Evolutionary conservation across 2,888 invertebrate species (phyloP), one percentile per base, ranked within the genome.

Genomic region (Papilio gigon): DNA sequence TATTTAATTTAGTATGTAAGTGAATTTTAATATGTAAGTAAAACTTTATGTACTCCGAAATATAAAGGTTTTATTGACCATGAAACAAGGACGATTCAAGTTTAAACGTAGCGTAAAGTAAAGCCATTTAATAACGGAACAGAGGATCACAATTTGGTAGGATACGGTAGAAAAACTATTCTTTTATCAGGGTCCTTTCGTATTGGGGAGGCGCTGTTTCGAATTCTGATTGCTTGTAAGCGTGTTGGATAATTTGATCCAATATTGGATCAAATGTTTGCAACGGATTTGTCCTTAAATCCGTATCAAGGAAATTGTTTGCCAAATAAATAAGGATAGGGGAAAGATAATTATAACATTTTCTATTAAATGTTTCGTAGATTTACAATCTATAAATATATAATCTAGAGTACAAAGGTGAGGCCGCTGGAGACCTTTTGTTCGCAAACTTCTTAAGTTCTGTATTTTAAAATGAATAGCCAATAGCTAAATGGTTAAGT

Each of bases 121-220:
- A 11, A 11, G 63, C 61, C 40, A 33, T 67, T 67, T 44, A 37
- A 42, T 56, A 67, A 62, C 56, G 33, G 33, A 44, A 62, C 53
- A 53, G 22, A 56, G 56, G 56, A 35, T 67, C 62, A 56, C 53
- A 33, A 42, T 67, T 62, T 62, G 37, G 27, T 22, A 20, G 20
- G 17, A 33, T 53, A 33, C 25, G 25, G 37, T 59, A 65, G 27
- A 63, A 59, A 56, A 65, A 56, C 65, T 59, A 80, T 82, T 79
- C 77, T 75, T 79, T 80, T 82, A 81, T 78, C 74, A 72, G 74
- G 73, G 74, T 76, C 77, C 78, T 76, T 80, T 80, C 75, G 78
- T 83, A 81, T 83, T 80, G 78, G 78, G 73, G 73, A 75, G 76
- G 72, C 77, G 73, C 72, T 72, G 77, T 77, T 79, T 77, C 78